Base-by-base conservation (phyloP, 2,888 invertebrate genomes). In the Drosophila melanocephala region DNA sequence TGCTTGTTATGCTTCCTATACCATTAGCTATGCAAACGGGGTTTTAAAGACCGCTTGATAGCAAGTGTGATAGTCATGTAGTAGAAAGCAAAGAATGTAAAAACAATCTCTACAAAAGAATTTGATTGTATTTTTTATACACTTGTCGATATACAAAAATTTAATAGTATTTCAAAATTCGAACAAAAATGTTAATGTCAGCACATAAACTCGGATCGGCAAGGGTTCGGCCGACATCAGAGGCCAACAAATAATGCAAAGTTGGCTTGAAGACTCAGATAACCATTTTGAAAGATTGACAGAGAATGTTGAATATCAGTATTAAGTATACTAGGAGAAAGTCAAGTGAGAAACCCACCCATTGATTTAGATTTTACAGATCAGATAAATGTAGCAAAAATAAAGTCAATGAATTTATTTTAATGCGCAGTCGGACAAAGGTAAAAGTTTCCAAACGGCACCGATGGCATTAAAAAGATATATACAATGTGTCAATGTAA, bases 11-110 rank as follows among this genome's bases (percentile, higher is more conserved):
- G 9, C 26, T 26, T 26, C 2, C 9, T 16, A 47, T 33, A n/a
- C 16, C 14, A n/a, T 62, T 58, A 42, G 9, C 58, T 70, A 76
- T 85, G 66, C 60, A 83, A 58, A 56, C 39, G 33, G 37, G 16
- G 50, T 44, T 74, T 68, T 74, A 70, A 75, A 70, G 44, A 39
- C 47, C 42, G 32, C 37, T 47, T 56, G 39, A 56, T 59, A 42
- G 39, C 14, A 28, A 47, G 30, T 26, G n/a, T 44, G n/a, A 53
- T 33, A 22, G 22, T 32, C 10, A 22, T 32, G 14, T 14, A 53
- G 32, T 5, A 35, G 14, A 7, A 55, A 19, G 33, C 10, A 19
- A 19, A 6, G 1, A 35, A 16, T 35, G 9, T 16, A 33, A 19
- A 37, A 37, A 37, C 7, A 5, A 35, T 35, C 0, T 35, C 5